Evolutionary conservation across 2,888 invertebrate species (phyloP).

Genomic region (Sipha maydis): DNA sequence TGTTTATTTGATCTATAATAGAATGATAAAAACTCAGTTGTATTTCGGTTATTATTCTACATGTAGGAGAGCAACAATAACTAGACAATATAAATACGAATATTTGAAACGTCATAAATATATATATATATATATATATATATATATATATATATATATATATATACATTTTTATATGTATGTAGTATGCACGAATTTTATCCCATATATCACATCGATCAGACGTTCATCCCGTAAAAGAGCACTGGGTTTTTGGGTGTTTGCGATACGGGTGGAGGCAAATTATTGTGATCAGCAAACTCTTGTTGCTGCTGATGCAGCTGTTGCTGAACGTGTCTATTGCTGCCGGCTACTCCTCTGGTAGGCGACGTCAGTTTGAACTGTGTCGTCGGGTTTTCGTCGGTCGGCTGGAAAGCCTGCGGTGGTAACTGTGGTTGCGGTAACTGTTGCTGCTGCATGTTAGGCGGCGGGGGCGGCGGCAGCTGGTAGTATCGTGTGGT

Average conservation of each 20-base stretch:
- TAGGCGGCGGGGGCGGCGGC: constrained; percentile 51
- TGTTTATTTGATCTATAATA: too few species aligned
- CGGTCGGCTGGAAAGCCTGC: constrained; percentile 9
- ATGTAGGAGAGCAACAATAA: too few species aligned
- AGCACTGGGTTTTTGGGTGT: constrained; percentile 50
- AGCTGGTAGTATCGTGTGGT: constrained; percentile 65
- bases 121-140: too few species aligned
- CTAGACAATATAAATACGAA: too few species aligned
- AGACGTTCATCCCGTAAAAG: constrained; percentile 56
- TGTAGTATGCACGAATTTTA: too few species aligned
- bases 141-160: too few species aligned
- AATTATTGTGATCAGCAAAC: constrained; percentile 23
- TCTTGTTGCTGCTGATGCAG: constrained; percentile 47
- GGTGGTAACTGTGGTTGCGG: constrained; percentile 29
- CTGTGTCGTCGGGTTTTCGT: background rate
- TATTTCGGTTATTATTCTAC: too few species aligned
- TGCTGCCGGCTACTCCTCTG: background rate
- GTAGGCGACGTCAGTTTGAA: constrained; percentile 45
- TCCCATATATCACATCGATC: background rate
- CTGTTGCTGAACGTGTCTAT: constrained; percentile 12
- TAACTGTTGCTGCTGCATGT: constrained; percentile 23
- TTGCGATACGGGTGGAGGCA: constrained; percentile 30
- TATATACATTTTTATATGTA: too few species aligned
- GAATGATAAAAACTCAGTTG: too few species aligned
- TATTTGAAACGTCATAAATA: too few species aligned